Percentiles rank a stretch among this genome's conserved stretches.
Conservation (phyloP, 1,140 invertebrate species). For the Coboldia fuscipes region DNA sequence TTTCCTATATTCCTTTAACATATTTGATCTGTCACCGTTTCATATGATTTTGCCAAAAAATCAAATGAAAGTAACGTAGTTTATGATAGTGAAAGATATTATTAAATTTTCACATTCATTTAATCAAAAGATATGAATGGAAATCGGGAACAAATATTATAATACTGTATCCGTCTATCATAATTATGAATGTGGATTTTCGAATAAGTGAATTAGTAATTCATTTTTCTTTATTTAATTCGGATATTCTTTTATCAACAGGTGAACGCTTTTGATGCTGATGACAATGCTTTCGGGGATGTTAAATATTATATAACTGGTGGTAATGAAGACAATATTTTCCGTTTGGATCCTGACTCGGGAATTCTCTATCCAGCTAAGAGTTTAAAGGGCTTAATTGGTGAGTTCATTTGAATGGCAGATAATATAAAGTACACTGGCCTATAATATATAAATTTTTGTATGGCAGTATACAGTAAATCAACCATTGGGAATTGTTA, state of each 20-base stretch:
- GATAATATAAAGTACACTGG: too few species aligned
- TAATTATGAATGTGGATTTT: too few species aligned
- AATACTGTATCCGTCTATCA: too few species aligned
- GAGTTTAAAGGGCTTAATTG: constrained; percentile 35
- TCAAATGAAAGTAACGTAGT: background rate
- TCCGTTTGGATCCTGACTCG: constrained; percentile 43
- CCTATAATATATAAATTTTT: too few species aligned
- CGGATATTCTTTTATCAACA: constrained; percentile 5
- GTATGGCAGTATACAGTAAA: too few species aligned
- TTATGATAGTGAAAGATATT: too few species aligned
- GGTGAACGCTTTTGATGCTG: constrained; percentile 51
- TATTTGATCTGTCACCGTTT: background rate
- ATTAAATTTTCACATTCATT: too few species aligned
- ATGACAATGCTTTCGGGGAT: constrained; percentile 51
- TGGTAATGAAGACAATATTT: constrained; percentile 44
- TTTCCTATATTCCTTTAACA: background rate
- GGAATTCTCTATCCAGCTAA: constrained; percentile 59
- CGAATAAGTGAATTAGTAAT: too few species aligned
- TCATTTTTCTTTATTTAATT: too few species aligned
- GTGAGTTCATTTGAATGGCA: constrained; percentile 4
- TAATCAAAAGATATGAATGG: too few species aligned
- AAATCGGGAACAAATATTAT: too few species aligned
- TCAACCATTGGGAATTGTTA: too few species aligned
- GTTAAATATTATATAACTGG: constrained; percentile 49
- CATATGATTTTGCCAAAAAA: background rate